These are phyloP conservation scores for Urophycis tenuis DNA, from an alignment of 2,797 vertebrate genomes.

Conservation along the genomic window DNA sequence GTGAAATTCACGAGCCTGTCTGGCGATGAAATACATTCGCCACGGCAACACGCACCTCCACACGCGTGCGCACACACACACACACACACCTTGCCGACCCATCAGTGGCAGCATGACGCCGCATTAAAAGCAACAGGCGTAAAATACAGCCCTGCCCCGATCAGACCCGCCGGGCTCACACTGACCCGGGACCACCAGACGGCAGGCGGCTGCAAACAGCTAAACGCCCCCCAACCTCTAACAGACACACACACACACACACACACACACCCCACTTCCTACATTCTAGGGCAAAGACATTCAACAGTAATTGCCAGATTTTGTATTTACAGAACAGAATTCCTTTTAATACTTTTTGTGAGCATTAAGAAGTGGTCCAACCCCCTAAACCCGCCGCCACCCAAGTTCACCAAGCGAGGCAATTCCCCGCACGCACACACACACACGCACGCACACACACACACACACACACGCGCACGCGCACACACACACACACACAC, in stretches of 20 bases:
- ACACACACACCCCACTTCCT: no score
- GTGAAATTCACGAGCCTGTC: not conserved
- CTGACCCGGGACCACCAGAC: no score
- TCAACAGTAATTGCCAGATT: not conserved
- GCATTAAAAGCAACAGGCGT: not conserved
- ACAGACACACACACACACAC: not conserved
- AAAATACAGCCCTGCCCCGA: not conserved
- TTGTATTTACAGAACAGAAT: not conserved
- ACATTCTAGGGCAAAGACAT: not conserved
- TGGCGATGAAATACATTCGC: not conserved
- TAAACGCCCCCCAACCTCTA: no score
- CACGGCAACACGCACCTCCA: not conserved
- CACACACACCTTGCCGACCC: not conserved
- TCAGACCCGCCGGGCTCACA: not conserved
- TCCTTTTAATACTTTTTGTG: not conserved
- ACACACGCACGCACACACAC: no score
- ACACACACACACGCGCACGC: no score
- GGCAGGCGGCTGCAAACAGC: not conserved
- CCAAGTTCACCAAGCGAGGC: no score
- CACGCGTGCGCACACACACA: not conserved
- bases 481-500: not conserved
- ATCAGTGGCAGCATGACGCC: not conserved
- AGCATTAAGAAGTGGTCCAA: not conserved
- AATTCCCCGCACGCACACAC: no score
- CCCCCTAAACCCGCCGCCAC: no score